Conservation (phyloP, 2,113 vertebrate genomes). For the Thamnaconus septentrionalis region DNA sequence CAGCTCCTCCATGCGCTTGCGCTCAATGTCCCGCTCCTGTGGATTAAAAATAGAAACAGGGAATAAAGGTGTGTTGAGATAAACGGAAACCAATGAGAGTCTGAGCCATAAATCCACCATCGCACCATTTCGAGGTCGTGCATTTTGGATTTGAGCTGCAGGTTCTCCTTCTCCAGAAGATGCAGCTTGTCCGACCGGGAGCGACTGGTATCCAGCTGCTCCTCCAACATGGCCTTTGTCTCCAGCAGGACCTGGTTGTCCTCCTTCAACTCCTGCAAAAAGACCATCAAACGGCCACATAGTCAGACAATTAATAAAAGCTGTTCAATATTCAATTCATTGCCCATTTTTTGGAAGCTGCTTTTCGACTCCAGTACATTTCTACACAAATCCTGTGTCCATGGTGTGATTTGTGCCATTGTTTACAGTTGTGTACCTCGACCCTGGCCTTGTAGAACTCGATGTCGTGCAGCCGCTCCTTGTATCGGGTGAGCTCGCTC, state of each 20-base stretch:
- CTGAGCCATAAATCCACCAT: not conserved
- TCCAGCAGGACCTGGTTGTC: conserved; percentile 97
- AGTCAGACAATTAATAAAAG: not conserved
- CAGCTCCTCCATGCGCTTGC: conserved; percentile 96
- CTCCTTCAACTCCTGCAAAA: conserved; percentile 91
- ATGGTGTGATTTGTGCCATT: not conserved
- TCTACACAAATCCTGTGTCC: not conserved
- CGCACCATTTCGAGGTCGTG: conserved; percentile 96
- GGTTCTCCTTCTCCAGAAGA: conserved; percentile 94
- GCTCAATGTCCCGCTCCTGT: conserved; percentile 93
- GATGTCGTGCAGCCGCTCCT: conserved; percentile 93
- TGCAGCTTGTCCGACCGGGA: conserved; percentile 95
- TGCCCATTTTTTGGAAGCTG: too few species aligned
- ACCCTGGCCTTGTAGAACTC: conserved; percentile 98
- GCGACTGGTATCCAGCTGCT: conserved; percentile 89
- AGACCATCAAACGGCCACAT: not conserved
- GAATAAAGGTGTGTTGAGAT: not conserved
- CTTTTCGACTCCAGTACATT: not conserved
- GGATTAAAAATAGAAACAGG: conserved; percentile 5
- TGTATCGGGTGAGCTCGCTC: conserved; percentile 92
- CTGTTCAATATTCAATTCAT: not conserved
- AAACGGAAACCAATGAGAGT: not conserved
- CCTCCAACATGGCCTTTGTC: conserved; percentile 96
- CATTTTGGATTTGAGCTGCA: conserved; percentile 93
- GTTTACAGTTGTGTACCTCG: conserved; percentile 78